Percentiles rank a stretch among this genome's conserved stretches.
Conservation (phyloP, 2,797 vertebrate genomes). For the Meda fulgida region DNA sequence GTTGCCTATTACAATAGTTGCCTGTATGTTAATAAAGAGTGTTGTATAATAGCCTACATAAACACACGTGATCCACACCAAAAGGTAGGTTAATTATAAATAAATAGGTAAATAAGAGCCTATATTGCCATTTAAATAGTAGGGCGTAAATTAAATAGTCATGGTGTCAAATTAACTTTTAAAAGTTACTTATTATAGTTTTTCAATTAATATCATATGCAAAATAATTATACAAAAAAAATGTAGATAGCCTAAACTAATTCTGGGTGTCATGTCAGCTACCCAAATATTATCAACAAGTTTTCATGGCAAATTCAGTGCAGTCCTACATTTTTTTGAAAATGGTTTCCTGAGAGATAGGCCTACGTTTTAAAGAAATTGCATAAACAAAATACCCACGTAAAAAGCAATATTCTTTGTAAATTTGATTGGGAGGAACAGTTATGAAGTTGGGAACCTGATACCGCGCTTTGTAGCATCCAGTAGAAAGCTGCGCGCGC, state of each 20-base stretch:
- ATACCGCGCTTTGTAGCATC: neutral
- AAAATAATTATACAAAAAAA: too few relatives aligned
- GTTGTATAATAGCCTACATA: neutral
- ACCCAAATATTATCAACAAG: too few relatives aligned
- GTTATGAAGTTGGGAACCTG: constrained; percentile 1
- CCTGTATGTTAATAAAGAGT: neutral
- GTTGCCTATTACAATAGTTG: neutral
- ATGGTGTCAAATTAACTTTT: too few relatives aligned
- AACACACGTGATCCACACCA: neutral
- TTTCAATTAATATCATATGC: too few relatives aligned
- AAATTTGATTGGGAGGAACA: neutral
- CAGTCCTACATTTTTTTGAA: neutral
- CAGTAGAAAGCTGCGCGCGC: neutral
- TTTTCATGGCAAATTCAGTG: neutral
- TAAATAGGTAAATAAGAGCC: too few relatives aligned
- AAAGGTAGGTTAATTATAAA: too few relatives aligned
- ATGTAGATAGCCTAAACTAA: too few relatives aligned
- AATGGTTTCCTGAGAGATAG: neutral
- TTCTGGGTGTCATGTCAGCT: too few relatives aligned
- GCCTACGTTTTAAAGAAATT: neutral
- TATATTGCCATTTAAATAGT: too few relatives aligned
- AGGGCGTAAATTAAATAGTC: too few relatives aligned
- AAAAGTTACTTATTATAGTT: too few relatives aligned
- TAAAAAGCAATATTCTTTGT: neutral
- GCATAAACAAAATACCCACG: too few relatives aligned